Evolutionary conservation across 1,140 invertebrate genomes (phyloP), one percentile per base, ranked within the genome.

Genomic region (Macrobrachium rosenbergii): DNA sequence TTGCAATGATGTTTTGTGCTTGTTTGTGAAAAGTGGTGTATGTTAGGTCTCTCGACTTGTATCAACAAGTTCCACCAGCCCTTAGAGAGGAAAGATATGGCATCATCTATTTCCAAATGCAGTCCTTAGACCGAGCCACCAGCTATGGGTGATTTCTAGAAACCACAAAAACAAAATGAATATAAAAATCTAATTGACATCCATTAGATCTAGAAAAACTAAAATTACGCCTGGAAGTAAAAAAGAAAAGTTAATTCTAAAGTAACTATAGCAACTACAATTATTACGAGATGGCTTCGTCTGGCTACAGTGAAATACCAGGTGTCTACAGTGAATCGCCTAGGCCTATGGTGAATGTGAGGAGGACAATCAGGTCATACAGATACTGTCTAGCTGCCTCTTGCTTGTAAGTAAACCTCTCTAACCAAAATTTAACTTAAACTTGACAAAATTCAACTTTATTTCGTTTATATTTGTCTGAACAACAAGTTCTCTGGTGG

Each of bases 301-400:
- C 23, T 12, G 21, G 21, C 2, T 84, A 84, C 43, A 64, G 59
- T 23, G 73, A 84, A 37, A 84, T 84, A 6, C 83, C 83, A 0
- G 83, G 83, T 19, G 83, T 84, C 59, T 84, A 78, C 60, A 84
- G 73, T 23, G 83, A 84, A 45, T 16, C 16, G 0, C 83, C 83
- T 7, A 23, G 83, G n/a, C 73, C 83, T 14, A 19, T 84, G 73
- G 75, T 37, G 7, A 45, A n/a, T 8, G 8, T 78, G 11, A 62
- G 83, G 21, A 37, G 62, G 1, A 64, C 73, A 14, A 45, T 84
- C 23, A 43, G 83, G 43, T 77, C 23, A 17, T 84, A 84, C 23
- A 58, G 75, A 64, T 28, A 58, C 2, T 45, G 62, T n/a, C 2
- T 82, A 19, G 63, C n/a, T 10, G 21, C 45, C 14, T 67, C 62